Evolutionary conservation across 37 sponge, comb jelly and placozoan genomes (phyloP).

Genomic region (Eunapius fragilis): DNA sequence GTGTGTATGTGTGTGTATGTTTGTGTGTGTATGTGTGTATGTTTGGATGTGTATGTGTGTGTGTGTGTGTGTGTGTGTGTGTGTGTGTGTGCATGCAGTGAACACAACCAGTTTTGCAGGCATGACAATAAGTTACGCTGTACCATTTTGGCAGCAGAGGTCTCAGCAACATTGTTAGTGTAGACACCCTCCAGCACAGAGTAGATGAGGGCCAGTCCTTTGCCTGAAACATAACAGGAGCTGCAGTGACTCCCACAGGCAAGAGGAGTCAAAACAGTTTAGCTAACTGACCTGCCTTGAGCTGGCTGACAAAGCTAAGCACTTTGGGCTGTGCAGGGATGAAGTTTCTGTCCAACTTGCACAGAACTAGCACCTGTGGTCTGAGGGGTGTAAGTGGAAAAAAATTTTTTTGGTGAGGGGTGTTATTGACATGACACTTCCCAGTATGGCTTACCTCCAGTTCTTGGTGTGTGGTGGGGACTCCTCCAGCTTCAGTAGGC

Average conservation of each 20-base stretch:
- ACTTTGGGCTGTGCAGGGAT: constrained; percentile 80
- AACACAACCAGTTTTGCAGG: not conserved
- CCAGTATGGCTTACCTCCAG: constrained; percentile 63
- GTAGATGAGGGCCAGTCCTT: constrained; percentile 86
- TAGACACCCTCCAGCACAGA: constrained; percentile 75
- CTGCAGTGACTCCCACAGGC: not conserved
- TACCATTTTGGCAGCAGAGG: constrained; percentile 79
- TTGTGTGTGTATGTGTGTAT: not conserved
- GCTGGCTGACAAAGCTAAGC: constrained; percentile 90
- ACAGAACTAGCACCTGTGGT: constrained; percentile 89
- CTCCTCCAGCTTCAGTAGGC: constrained; percentile 82
- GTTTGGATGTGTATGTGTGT: not conserved
- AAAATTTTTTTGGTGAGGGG: too few relatives aligned
- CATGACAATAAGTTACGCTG: not conserved
- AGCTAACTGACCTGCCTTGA: constrained; percentile 83
- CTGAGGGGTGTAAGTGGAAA: not conserved
- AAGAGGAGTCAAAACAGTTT: not conserved
- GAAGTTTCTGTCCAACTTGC: constrained; percentile 75
- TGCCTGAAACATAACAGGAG: constrained; percentile 28
- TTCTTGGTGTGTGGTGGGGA: constrained; percentile 92
- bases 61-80: not conserved
- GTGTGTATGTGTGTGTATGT: not conserved
- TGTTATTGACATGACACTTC: too few relatives aligned
- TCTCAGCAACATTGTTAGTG: constrained; percentile 65
- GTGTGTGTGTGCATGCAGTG: not conserved